Conservation (phyloP, 2,888 invertebrate species). For the Meghimatium bilineatum region DNA sequence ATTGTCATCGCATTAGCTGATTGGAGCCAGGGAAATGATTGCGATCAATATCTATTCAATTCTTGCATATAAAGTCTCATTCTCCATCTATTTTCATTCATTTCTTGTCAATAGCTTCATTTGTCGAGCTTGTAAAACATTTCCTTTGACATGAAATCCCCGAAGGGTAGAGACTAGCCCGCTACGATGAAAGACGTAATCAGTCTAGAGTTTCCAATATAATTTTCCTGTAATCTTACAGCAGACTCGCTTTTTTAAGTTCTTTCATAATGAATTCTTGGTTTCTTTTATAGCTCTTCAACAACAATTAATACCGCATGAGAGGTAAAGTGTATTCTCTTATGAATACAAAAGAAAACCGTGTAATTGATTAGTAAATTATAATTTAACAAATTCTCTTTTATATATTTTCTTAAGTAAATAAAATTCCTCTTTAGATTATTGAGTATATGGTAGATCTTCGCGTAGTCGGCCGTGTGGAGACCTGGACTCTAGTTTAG, state of each 20-base stretch:
- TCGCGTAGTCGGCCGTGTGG: too few species aligned
- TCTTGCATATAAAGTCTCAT: background rate
- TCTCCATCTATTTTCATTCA: background rate
- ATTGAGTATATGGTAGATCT: too few species aligned
- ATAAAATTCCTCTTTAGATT: too few species aligned
- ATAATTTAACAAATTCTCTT: too few species aligned
- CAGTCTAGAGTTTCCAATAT: background rate
- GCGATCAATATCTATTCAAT: background rate
- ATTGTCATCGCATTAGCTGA: background rate
- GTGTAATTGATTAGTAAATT: too few species aligned
- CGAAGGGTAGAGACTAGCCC: background rate
- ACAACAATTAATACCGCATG: too few species aligned
- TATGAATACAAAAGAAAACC: too few species aligned
- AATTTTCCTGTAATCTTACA: background rate
- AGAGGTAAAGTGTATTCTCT: too few species aligned
- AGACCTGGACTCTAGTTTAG: too few species aligned
- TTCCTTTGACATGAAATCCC: background rate
- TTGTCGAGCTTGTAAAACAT: background rate
- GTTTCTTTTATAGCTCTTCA: too few species aligned
- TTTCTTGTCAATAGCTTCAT: background rate
- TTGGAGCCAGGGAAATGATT: background rate
- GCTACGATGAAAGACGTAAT: background rate
- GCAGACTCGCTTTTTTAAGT: background rate
- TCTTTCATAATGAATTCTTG: too few species aligned
- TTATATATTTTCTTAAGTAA: too few species aligned